Evolutionary conservation across 2,888 invertebrate genomes (phyloP).

Genomic region (Orthosia incerta): DNA sequence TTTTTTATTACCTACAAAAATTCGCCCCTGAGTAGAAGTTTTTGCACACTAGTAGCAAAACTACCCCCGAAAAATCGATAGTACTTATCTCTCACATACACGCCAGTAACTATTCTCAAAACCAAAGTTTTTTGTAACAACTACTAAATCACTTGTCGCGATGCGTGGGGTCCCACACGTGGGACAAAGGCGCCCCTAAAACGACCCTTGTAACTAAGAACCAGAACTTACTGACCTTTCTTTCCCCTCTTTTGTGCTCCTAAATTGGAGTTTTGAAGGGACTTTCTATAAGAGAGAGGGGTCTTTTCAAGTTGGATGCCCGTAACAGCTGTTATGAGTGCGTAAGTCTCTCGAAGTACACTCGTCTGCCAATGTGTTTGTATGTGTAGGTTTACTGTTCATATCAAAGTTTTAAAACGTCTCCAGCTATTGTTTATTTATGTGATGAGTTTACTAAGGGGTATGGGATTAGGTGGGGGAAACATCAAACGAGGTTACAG

Average conservation of each 20-base stretch:
- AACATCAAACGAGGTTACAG: conserved; percentile 41
- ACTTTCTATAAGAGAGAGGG: conserved; percentile 51
- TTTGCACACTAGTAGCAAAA: conserved; percentile 41
- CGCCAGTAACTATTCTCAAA: conserved; percentile 59
- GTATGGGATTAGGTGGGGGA: conserved; percentile 45
- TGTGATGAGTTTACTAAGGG: conserved; percentile 56
- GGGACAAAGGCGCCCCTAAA: conserved; percentile 80
- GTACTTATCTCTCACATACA: conserved; percentile 60
- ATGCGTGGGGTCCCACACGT: conserved; percentile 89
- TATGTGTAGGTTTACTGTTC: conserved; percentile 55
- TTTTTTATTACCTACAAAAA: too few species aligned
- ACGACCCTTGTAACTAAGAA: conserved; percentile 72
- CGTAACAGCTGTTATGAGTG: conserved; percentile 81
- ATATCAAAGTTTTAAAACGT: conserved; percentile 69
- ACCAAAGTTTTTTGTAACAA: conserved; percentile 77
- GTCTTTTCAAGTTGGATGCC: conserved; percentile 69
- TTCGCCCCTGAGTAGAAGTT: background rate
- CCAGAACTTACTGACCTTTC: conserved; percentile 67
- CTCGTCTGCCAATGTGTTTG: conserved; percentile 75
- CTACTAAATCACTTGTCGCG: conserved; percentile 87
- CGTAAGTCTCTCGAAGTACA: conserved; percentile 83
- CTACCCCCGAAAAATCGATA: conserved; percentile 57
- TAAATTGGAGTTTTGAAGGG: conserved; percentile 50
- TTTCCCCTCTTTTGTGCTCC: conserved; percentile 46
- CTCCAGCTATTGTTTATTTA: conserved; percentile 65